phyloP scores from a whole-genome alignment of 2,113 vertebrate species.

The Hoplias malabaricus region DNA sequence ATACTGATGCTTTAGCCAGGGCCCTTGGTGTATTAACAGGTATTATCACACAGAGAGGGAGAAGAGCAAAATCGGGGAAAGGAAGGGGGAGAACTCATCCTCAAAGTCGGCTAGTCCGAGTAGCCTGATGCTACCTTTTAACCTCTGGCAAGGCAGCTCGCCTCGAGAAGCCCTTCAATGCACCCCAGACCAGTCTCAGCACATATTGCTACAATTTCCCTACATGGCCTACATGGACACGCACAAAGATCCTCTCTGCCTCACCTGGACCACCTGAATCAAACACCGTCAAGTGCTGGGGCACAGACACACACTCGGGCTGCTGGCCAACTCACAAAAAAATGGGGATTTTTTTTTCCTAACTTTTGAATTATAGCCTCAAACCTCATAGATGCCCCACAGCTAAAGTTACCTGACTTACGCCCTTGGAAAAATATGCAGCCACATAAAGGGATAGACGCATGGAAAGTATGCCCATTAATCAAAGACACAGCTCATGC shows the following conservation, averaged over 20 bases:
- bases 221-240: constrained; percentile 28
- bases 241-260: constrained; percentile 23
- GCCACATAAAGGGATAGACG: constrained; percentile 17
- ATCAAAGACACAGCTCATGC: constrained; percentile 10
- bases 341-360: background rate
- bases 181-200: constrained; percentile 11
- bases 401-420: constrained; percentile 16
- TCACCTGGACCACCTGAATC: constrained; percentile 38
- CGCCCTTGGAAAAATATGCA: constrained; percentile 8
- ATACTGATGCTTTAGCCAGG: constrained; percentile 55
- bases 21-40: constrained; percentile 62
- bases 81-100: constrained; percentile 42
- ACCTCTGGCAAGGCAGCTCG: constrained; percentile 46
- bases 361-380: background rate
- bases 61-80: constrained; percentile 20
- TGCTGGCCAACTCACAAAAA: constrained; percentile 19
- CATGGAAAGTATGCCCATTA: constrained; percentile 10
- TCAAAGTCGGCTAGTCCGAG: constrained; percentile 27
- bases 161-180: constrained; percentile 28
- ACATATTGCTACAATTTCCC: constrained; percentile 31
- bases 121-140: constrained; percentile 59
- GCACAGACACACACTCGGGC: constrained; percentile 19
- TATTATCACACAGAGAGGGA: constrained; percentile 51
- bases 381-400: constrained; percentile 24
- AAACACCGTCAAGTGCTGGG: constrained; percentile 25